A percentile compares a stretch with the other conserved stretches of the same genome.
These are phyloP conservation scores for Calephelis nemesis DNA, from an alignment of 1,140 invertebrate genomes.

Conservation along the genomic window DNA sequence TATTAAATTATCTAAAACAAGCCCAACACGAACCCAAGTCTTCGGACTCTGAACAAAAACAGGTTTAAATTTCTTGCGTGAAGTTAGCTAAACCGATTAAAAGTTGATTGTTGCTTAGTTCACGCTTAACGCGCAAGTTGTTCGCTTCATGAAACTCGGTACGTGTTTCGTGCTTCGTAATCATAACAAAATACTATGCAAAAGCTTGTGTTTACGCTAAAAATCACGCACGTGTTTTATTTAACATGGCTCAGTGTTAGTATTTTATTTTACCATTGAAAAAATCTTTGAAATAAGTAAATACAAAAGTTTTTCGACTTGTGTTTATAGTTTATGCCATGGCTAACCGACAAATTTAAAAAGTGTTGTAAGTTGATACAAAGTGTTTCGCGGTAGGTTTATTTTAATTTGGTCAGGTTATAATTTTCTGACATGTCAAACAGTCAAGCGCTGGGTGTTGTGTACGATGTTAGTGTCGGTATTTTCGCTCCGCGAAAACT, in stretches of 20 bases:
- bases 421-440: constrained; percentile 47
- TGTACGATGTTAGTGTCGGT: constrained; percentile 42
- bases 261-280: constrained; percentile 44
- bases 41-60: constrained; percentile 17
- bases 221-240: constrained; percentile 47
- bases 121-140: constrained; percentile 23
- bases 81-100: constrained; percentile 38
- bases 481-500: constrained; percentile 50
- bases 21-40: constrained; percentile 31
- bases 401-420: constrained; percentile 58
- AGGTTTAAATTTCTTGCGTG: constrained; percentile 37
- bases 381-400: constrained; percentile 37
- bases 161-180: constrained; percentile 51
- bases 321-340: constrained; percentile 57
- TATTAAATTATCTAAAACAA: constrained; percentile 6
- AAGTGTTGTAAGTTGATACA: constrained; percentile 42
- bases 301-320: constrained; percentile 53
- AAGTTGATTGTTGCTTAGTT: constrained; percentile 22
- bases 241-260: constrained; percentile 24
- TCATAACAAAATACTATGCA: constrained; percentile 52
- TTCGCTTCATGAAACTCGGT: constrained; percentile 12
- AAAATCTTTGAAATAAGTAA: constrained; percentile 45
- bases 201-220: constrained; percentile 52
- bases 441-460: constrained; percentile 49
- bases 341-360: constrained; percentile 48